Evolutionary conservation across 2,888 invertebrate species (phyloP), one percentile per base, ranked within the genome.

Genomic region (Abrostola tripartita): DNA sequence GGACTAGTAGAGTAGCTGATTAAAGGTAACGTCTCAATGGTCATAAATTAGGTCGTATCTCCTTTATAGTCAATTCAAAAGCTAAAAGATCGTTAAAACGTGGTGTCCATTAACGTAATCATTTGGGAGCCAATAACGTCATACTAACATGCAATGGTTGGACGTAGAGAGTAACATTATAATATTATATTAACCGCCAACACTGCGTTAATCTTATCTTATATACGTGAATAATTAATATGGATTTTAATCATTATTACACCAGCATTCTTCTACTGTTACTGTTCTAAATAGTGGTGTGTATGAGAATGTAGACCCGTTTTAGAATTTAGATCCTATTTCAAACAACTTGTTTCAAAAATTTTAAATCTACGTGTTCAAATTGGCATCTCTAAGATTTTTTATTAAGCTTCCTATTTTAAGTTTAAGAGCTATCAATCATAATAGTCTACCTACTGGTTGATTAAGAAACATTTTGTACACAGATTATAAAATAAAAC

Each of bases 71-170:
- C 90, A 85, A 89, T 89, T 91, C 86, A 86, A 91, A 87, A 90
- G 90, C 86, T 88, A 88, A 87, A 87, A 85, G 89, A 88, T 90
- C 91, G 89, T 93, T 92, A 91, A 91, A 90, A 89, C 81, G 84
- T 81, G 85, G 85, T 78, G 85, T 89, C 92, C 92, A 93, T 93
- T 93, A 93, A 87, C 85, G 90, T 90, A 89, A 92, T 91, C 90
- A 91, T 92, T 89, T 88, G 83, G 90, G 83, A 90, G 90, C 87
- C 84, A 87, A 90, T 91, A 90, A 91, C 88, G 90, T 90, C 89
- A 91, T 88, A 87, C 83, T 79, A 85, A 87, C 90, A 92, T 91
- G 90, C 90, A 85, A 89, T 88, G 86, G 83, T 85, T 83, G 76
- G 72, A 75, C 52, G 66, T 66, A 56, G 74, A 79, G 76, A 79